phyloP scores from a whole-genome alignment of 2,888 invertebrate species.

The Epinotia ramella region DNA sequence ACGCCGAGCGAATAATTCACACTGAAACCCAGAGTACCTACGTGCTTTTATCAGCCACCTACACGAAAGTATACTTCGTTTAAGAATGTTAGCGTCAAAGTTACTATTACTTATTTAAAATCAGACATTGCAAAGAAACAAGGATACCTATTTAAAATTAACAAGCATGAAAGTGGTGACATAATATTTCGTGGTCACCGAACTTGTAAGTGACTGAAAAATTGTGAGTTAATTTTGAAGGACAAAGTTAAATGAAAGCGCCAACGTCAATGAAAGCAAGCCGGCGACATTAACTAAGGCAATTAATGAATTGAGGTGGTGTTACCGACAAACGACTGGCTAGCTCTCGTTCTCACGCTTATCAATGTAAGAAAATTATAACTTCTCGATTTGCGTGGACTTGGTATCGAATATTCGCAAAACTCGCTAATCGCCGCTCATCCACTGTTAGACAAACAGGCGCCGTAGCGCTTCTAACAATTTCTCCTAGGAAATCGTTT shows the following conservation, averaged over 20 bases:
- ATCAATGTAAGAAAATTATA: too few species aligned
- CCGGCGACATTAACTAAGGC: too few species aligned
- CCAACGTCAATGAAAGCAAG: too few species aligned
- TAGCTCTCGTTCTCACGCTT: too few species aligned
- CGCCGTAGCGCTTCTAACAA: constrained; percentile 3
- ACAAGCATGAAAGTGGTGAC: too few species aligned
- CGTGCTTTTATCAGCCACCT: not conserved
- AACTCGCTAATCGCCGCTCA: constrained; percentile 5
- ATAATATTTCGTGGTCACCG: too few species aligned
- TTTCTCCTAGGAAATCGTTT: not conserved
- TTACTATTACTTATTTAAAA: not conserved
- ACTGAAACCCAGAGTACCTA: not conserved
- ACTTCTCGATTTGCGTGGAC: not conserved
- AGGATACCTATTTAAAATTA: too few species aligned
- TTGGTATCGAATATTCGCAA: not conserved
- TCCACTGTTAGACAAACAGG: constrained; percentile 2
- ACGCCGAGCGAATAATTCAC: not conserved
- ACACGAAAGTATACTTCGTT: not conserved
- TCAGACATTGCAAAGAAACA: not conserved
- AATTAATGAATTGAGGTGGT: too few species aligned
- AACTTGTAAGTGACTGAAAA: too few species aligned
- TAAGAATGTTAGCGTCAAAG: not conserved
- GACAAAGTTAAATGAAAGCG: too few species aligned
- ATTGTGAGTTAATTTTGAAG: too few species aligned
- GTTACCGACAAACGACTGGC: too few species aligned